Conservation (phyloP, 2,888 invertebrate genomes). For the Geotrupes spiniger region DNA sequence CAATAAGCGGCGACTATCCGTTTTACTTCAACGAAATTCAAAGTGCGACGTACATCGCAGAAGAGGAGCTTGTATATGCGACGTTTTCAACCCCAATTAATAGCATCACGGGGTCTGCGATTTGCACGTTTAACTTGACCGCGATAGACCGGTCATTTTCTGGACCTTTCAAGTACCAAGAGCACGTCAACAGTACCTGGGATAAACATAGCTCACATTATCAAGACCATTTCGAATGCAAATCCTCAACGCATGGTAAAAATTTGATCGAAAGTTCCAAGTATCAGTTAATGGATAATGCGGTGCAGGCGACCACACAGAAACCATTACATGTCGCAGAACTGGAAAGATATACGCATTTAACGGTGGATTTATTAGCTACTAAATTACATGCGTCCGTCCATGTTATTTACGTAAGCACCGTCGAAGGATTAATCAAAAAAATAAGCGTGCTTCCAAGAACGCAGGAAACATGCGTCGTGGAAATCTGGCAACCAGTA, state of each 20-base stretch:
- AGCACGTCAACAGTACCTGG: conserved; percentile 75
- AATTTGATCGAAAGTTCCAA: conserved; percentile 62
- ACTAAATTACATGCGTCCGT: conserved; percentile 69
- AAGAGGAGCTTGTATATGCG: conserved; percentile 76
- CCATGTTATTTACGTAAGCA: conserved; percentile 79
- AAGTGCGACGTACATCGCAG: conserved; percentile 72
- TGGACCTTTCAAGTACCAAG: conserved; percentile 84
- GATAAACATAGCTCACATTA: conserved; percentile 60
- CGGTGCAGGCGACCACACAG: conserved; percentile 72
- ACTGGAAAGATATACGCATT: conserved; percentile 70
- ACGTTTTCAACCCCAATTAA: conserved; percentile 84
- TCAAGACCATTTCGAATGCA: conserved; percentile 63
- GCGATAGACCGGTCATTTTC: conserved; percentile 77
- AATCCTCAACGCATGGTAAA: conserved; percentile 39
- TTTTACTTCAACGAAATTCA: conserved; percentile 90
- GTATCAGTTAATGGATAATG: conserved; percentile 85
- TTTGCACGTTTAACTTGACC: conserved; percentile 85
- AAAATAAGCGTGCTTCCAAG: conserved; percentile 76
- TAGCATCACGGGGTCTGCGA: conserved; percentile 86
- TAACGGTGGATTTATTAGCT: conserved; percentile 77
- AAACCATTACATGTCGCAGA: conserved; percentile 69
- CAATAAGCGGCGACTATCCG: conserved; percentile 79
- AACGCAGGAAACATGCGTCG: conserved; percentile 71
- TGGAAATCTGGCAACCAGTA: conserved; percentile 79
- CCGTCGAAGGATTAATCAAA: conserved; percentile 69